Base-by-base conservation (phyloP, 2,113 vertebrate species). In the Colossoma macropomum region DNA sequence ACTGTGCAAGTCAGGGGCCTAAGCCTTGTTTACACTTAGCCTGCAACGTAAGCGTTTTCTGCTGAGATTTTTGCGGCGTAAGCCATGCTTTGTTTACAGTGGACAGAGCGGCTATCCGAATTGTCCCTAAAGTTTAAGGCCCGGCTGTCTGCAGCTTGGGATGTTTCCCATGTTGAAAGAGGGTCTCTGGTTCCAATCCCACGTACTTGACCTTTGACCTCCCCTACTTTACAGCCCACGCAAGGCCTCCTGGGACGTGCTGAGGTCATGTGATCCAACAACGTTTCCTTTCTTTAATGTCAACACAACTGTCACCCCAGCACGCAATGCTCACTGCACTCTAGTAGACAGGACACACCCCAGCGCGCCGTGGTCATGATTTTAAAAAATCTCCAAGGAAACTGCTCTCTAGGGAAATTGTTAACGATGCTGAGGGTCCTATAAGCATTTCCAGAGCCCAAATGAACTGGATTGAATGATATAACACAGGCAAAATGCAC, bases 221-320 rank as follows among this genome's bases (percentile, higher is more conserved):
- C 10, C 68, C 77, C 15, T 48, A 68, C 60, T 68, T 19, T 65
- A 82, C n/a, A 28, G 62, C 72, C 72, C 62, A 68, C 72, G 54
- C 60, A 0, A 30, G n/a, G 48, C 48, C 66, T 73, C 32, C 7
- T 73, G 84, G 84, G 84, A 81, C 56, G 50, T 25, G 28, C 79
- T 13, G 62, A 82, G 80, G 80, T 82, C 72, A 82, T 82, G 80
- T 82, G 80, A 82, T 82, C 72, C 72, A 13, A 32, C 28, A 28
- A 30, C 1, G 62, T 75, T 75, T 82, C 80, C 72, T 68, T 68
- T 75, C 50, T 23, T 45, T 71, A 71, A 71, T 71, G 65, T 73
- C 72, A 75, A 75, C 80, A 75, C 32, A 48, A 50, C 50, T 17
- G 17, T 81, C 45, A 59, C 71, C 38, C 12, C 27, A 63, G 34